Base-by-base conservation (phyloP, 2,888 invertebrate genomes). In the Polyommatus icarus region DNA sequence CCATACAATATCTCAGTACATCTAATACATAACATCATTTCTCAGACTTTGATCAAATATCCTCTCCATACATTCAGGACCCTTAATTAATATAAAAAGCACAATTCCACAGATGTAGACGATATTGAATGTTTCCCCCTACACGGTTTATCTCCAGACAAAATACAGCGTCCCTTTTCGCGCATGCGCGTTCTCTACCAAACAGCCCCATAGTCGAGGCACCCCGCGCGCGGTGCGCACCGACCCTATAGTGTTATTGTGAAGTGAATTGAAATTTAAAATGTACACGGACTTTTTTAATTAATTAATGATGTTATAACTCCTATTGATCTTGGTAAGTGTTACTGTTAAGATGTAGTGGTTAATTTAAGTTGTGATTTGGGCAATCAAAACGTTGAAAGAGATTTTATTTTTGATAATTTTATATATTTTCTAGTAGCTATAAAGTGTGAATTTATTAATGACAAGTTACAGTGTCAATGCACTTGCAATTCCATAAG, bases 101-200 rank as follows among this genome's bases (percentile, higher is more conserved):
- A 24, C 61, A 61, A 24, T 61, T 61, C 61, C 61, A 24, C 24
- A 24, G 18, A 59, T 59, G 61, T 61, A 61, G 61, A 61, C 61
- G 61, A 61, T 61, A 61, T 61, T 61, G 61, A 61, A 61, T 61
- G 61, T 61, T 61, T 61, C 61, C 61, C 61, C 61, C 61, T 61
- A 5, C 4, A 24, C 12, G 61, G 61, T 61, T 61, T 61, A 61
- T 61, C 61, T 61, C 61, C 61, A 61, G 61, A 61, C 61, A 61
- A 61, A 61, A 61, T 24, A 61, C 61, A 61, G 61, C 61, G 61
- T 61, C 61, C 24, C 61, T 61, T 24, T 0, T 24, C 61, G 24
- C 61, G 61, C 61, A 61, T 10, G 61, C 61, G 61, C 20, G 12
- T 12, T 12, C 20, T 8, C 7, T 12, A 0, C 20, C 61, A 61